These are phyloP conservation scores for Drosophila imparisetae DNA, from an alignment of 2,888 invertebrate genomes.

Conservation along the genomic window DNA sequence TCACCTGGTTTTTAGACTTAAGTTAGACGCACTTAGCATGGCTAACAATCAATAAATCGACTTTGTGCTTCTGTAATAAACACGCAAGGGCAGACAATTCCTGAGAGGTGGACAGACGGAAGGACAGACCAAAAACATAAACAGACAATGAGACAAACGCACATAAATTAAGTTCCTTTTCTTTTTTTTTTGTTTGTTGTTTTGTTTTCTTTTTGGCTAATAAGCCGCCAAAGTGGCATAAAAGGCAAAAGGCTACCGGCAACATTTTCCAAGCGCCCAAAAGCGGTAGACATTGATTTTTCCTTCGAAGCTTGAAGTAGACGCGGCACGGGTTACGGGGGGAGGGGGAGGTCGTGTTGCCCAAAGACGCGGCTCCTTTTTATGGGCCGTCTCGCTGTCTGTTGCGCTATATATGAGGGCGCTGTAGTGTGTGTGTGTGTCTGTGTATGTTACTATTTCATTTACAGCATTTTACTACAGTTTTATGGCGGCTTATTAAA, in stretches of 20 bases:
- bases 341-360: neutral
- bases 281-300: slow-evolving; percentile 68
- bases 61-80: slow-evolving; percentile 36
- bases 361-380: slow-evolving; percentile 58
- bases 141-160: slow-evolving; percentile 31
- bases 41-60: slow-evolving; percentile 55
- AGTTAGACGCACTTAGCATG: slow-evolving; percentile 32
- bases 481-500: slow-evolving; percentile 81
- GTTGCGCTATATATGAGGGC: slow-evolving; percentile 13
- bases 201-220: slow-evolving; percentile 44
- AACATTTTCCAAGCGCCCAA: slow-evolving; percentile 28
- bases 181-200: slow-evolving; percentile 1
- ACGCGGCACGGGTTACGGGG: neutral
- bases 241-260: slow-evolving; percentile 47
- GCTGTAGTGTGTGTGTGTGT: slow-evolving; percentile 15
- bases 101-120: neutral
- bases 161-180: slow-evolving; percentile 33
- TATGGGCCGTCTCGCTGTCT: slow-evolving; percentile 65
- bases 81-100: slow-evolving; percentile 3
- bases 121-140: slow-evolving; percentile 15
- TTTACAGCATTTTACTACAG: slow-evolving; percentile 80
- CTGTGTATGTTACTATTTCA: slow-evolving; percentile 70
- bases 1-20: slow-evolving; percentile 16
- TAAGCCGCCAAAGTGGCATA: slow-evolving; percentile 62
- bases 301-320: slow-evolving; percentile 7